These are phyloP conservation scores for Gobiocypris rarus DNA, from an alignment of 2,113 vertebrate genomes.

Conservation along the genomic window DNA sequence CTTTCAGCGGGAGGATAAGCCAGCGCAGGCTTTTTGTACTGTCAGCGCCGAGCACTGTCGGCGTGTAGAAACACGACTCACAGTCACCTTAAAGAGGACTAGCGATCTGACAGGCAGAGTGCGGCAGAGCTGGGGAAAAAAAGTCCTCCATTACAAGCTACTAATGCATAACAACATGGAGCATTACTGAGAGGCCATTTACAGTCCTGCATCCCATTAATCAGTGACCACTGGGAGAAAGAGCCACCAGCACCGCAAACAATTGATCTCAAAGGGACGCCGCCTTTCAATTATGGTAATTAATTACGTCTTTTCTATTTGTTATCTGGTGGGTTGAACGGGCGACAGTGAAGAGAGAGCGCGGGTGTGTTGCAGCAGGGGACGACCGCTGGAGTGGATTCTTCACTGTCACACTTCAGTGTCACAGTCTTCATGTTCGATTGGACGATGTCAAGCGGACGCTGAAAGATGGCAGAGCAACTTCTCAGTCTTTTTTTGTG, in stretches of 20 bases:
- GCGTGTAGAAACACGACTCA: constrained; percentile 29
- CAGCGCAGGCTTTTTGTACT: neutral
- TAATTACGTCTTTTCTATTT: constrained; percentile 58
- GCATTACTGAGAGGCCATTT: constrained; percentile 47
- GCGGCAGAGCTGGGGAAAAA: neutral
- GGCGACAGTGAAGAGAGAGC: constrained; percentile 33
- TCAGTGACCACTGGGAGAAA: constrained; percentile 43
- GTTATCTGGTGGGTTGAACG: constrained; percentile 49
- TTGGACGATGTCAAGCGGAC: neutral
- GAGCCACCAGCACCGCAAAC: constrained; percentile 52
- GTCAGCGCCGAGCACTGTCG: neutral
- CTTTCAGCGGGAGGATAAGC: constrained; percentile 8
- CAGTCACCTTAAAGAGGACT: constrained; percentile 45
- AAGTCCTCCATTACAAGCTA: constrained; percentile 40
- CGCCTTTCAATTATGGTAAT: constrained; percentile 52
- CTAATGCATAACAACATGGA: constrained; percentile 49
- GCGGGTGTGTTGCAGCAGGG: constrained; percentile 30
- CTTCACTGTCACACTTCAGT: constrained; percentile 25
- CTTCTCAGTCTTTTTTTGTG: neutral
- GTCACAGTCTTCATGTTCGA: constrained; percentile 4
- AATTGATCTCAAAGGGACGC: constrained; percentile 54
- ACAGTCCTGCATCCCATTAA: constrained; percentile 57
- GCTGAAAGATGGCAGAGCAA: constrained; percentile 1
- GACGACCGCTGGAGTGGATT: neutral
- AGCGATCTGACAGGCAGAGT: constrained; percentile 24